These are phyloP conservation scores for Mus spretus DNA, from an alignment of 2,797 vertebrate genomes.

Conservation along the genomic window DNA sequence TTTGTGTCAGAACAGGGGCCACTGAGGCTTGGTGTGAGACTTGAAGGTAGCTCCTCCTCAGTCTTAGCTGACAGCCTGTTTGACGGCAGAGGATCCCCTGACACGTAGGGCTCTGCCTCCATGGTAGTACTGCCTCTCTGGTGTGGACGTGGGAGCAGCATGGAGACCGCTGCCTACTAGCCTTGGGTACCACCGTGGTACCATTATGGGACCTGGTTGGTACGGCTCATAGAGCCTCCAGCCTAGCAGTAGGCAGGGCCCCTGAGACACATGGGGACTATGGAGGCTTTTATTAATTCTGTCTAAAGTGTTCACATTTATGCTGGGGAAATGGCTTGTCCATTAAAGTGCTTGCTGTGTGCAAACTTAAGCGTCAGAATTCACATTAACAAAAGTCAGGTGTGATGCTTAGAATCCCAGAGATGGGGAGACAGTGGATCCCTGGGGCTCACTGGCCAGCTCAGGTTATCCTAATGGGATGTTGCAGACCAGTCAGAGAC, in stretches of 20 bases:
- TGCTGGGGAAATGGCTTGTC: not conserved
- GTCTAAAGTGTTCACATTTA: not conserved
- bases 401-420: not conserved
- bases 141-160: not conserved
- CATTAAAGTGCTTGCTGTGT: not conserved
- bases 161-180: not conserved
- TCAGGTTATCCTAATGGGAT: not conserved
- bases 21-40: accelerated
- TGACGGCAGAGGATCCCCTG: not conserved
- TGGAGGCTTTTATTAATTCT: not conserved
- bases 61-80: not conserved
- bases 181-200: not conserved
- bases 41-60: too few species aligned
- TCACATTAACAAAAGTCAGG: not conserved
- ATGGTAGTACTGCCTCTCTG: not conserved
- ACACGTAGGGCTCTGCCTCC: not conserved
- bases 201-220: not conserved
- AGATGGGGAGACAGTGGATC: not conserved
- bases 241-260: accelerated
- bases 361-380: not conserved
- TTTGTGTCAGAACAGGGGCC: not conserved
- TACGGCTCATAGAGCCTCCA: accelerated
- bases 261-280: not conserved
- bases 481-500: not conserved
- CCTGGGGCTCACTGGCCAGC: not conserved